Conservation (phyloP, 2,113 vertebrate genomes). For the Lonchura striata region DNA sequence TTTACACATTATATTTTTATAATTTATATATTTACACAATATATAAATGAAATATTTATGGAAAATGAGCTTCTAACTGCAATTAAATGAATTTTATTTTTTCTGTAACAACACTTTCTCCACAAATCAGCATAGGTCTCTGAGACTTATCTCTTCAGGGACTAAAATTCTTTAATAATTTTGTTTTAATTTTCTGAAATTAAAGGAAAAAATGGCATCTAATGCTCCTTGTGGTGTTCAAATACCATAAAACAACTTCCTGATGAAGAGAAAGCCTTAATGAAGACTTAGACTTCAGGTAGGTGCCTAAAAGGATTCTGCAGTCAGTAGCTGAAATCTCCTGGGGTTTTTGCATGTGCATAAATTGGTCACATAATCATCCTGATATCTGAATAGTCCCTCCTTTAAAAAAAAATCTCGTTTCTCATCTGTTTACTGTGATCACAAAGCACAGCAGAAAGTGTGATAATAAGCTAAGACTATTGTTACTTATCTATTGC, state of each 20-base stretch:
- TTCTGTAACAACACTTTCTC: neutral
- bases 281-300: neutral
- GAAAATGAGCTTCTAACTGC: neutral
- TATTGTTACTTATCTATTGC: slow-evolving; percentile 34
- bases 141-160: neutral
- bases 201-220: neutral
- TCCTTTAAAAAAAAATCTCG: neutral
- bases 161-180: neutral
- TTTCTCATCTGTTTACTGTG: slow-evolving; percentile 31
- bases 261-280: neutral
- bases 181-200: neutral
- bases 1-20: neutral
- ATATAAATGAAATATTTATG: neutral
- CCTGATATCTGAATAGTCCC: neutral
- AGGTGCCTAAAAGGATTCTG: neutral
- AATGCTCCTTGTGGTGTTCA: neutral
- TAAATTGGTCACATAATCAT: neutral
- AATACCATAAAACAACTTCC: neutral
- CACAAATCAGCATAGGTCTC: neutral
- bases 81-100: neutral
- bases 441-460: slow-evolving; percentile 3
- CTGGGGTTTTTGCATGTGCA: neutral
- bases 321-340: neutral
- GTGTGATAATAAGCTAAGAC: neutral
- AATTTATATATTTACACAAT: too few species aligned